Evolutionary conservation across 2,888 invertebrate species (phyloP).

Genomic region (Orchestes rusci): DNA sequence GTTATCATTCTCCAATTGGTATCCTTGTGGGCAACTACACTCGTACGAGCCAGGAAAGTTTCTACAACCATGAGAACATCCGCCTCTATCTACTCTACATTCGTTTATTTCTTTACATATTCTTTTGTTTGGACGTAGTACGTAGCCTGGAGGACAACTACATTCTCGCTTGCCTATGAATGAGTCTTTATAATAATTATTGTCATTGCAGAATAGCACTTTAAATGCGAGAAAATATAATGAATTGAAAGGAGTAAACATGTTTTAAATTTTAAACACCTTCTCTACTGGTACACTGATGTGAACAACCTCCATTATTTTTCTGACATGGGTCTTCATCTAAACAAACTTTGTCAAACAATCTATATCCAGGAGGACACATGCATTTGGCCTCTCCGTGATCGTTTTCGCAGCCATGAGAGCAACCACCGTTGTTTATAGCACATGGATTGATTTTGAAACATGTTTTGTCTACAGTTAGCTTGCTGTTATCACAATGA

Average conservation of each 20-base stretch:
- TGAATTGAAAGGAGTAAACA: no score
- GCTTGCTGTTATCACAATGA: no score
- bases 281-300: slow-evolving; percentile 41
- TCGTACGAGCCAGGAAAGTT: slow-evolving; percentile 47
- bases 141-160: slow-evolving; percentile 32
- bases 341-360: slow-evolving; percentile 40
- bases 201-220: background rate
- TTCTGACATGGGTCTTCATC: slow-evolving; percentile 41
- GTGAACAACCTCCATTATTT: slow-evolving; percentile 45
- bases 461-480: slow-evolving; percentile 37
- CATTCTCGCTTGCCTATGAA: slow-evolving; percentile 10
- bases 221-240: background rate
- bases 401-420: slow-evolving; percentile 47
- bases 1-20: slow-evolving; percentile 35
- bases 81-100: slow-evolving; percentile 52
- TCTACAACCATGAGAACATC: slow-evolving; percentile 57
- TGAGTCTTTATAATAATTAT: background rate
- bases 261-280: slow-evolving; percentile 34
- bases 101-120: slow-evolving; percentile 51
- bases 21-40: slow-evolving; percentile 48
- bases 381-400: slow-evolving; percentile 50
- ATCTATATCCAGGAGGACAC: slow-evolving; percentile 36
- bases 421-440: slow-evolving; percentile 45
- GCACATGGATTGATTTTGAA: slow-evolving; percentile 43
- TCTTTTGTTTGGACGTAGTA: slow-evolving; percentile 40